Evolutionary conservation across 2,888 invertebrate species (phyloP), one percentile per base, ranked within the genome.

Genomic region (Melieria picta): DNA sequence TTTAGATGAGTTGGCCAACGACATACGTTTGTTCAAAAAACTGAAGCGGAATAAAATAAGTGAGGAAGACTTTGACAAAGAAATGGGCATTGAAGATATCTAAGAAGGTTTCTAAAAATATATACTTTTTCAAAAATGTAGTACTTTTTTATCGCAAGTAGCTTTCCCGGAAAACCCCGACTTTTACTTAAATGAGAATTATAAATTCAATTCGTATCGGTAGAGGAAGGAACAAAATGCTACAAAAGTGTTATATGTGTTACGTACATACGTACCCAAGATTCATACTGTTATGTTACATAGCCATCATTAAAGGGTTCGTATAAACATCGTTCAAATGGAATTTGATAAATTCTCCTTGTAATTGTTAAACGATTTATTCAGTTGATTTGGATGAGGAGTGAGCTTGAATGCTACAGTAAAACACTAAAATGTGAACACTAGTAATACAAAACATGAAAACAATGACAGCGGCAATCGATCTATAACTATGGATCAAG

Each of bases 21-120:
- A 98, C 83, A 91, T 95, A 64, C 91, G 93, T 6, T 88, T 97
- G 43, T 90, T 96, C 73, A 97, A 96, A 84, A 95, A 94, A 80
- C 87, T 95, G 0, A 97, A 96, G 84, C 94, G 91, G 80, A 92
- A 94, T 79, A 96, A 96, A 85, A 92, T 93, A 46, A 89, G 89
- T 0, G 88, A 91, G 67, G 91, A 91, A 76, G 91, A 93, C 79
- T 92, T 90, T 79, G 90, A 93, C 76, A 87, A 90, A 77, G 88
- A 90, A 76, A 91, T 93, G 83, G 90, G 91, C 9, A 80, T 87
- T 30, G 80, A 82, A 42, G 77, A 77, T 62, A 80, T 79, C 3
- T 55, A 30, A 3, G 30, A 30, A 30, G 30, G 0, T 30, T 30
- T 1, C 30, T 30, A 30, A 30, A 30, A 30, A 30, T 30, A 30